Base-by-base conservation (phyloP, 2,113 vertebrate species). In the Cottus gobio region DNA sequence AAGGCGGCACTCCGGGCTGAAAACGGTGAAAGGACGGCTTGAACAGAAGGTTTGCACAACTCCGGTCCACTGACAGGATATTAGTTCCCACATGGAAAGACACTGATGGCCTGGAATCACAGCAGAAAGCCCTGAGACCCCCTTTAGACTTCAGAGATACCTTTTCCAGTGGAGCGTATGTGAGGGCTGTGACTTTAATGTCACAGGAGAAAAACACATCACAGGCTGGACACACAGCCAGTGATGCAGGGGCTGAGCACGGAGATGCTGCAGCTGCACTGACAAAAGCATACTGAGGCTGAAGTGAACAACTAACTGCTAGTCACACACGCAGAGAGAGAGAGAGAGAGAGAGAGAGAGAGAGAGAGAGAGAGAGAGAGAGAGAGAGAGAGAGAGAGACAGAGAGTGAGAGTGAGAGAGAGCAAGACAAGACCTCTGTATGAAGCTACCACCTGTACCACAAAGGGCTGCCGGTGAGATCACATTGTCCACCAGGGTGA, bases 131-230 rank as follows among this genome's bases (percentile, higher is more conserved):
- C 12, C 39, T 52, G 20, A 63, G 64, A 28, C 57, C n/a, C 46
- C 20, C 44, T 48, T 42, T 7, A 52, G 31, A 34, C 34, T 18
- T 20, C 31, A 31, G 24, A 54, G 13, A 58, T 18, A 80, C 8
- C 24, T 5, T 18, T 18, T 52, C 20, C 36, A 37, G 57, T 18
- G 24, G 15, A 36, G 37, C 30, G 16, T 57, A n/a, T 13, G 71
- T 52, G 24, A 34, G 44, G 22, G 13, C 36, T 71, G 64, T 28
- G 34, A 15, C 65, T 15, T 36, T 61, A 15, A 26, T 48, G 54
- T 67, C 9, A 56, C 31, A 54, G 60, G n/a, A 54, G 57, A 54
- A 82, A 79, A 79, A 69, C 61, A 52, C 62, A 79, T 79, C 36
- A 57, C 61, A 72, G 48, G 65, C 60, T 31, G 67, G 66, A 83